Conservation (phyloP, 2,797 vertebrate genomes). For the Hoplostethus mediterraneus region DNA sequence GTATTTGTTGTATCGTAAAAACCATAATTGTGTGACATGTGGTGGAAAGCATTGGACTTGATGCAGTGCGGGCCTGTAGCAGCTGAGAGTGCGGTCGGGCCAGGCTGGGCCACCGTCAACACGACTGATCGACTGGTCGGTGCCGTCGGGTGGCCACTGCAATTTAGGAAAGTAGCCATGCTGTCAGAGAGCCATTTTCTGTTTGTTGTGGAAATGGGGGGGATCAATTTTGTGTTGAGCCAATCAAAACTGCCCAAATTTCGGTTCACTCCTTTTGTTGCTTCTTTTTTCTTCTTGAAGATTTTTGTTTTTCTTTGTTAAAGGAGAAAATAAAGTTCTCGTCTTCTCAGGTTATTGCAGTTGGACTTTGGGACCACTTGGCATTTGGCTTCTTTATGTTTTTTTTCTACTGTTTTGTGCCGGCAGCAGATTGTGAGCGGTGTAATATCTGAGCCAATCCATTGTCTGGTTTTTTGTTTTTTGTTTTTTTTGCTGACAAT, state of each 20-base stretch:
- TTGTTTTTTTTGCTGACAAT: conserved; percentile 47
- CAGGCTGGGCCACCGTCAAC: background rate
- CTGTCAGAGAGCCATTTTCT: conserved; percentile 13
- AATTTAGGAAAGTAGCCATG: background rate
- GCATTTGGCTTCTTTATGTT: conserved; percentile 39
- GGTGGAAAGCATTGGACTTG: background rate
- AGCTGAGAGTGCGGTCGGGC: background rate
- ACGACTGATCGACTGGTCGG: background rate
- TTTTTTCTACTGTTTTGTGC: conserved; percentile 24
- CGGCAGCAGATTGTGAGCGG: conserved; percentile 36
- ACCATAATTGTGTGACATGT: conserved; percentile 1
- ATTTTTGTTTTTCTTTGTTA: too few species aligned
- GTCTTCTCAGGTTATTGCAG: conserved; percentile 16
- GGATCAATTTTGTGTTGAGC: conserved; percentile 9
- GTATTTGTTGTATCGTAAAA: background rate
- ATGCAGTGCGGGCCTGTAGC: background rate
- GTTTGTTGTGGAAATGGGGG: conserved; percentile 22
- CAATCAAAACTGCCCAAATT: conserved; percentile 7
- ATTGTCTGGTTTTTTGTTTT: conserved; percentile 56
- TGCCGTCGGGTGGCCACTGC: background rate
- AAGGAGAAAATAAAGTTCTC: conserved; percentile 14
- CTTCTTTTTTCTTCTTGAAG: background rate
- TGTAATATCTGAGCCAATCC: conserved; percentile 44
- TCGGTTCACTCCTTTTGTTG: background rate
- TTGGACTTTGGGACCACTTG: conserved; percentile 5